Conservation (phyloP, 2,113 vertebrate genomes). For the Thomomys bottae region DNA sequence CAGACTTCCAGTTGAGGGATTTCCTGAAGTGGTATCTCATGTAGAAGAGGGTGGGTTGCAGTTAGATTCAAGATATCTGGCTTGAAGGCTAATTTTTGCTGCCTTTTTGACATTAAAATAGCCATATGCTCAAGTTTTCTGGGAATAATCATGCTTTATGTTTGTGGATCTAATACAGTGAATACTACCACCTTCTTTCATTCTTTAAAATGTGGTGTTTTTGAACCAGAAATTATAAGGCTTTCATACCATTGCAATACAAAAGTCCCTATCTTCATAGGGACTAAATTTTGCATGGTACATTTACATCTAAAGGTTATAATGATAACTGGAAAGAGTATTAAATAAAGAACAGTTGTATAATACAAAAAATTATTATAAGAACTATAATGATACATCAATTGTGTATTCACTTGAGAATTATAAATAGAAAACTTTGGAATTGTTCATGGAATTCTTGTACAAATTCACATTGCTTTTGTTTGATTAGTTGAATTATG, state of each 20-base stretch:
- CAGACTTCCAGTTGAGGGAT: not conserved
- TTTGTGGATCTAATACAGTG: not conserved
- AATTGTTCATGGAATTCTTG: slow-evolving; percentile 18
- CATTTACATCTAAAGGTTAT: not conserved
- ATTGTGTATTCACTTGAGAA: not conserved
- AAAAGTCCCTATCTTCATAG: not conserved
- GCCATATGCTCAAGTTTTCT: not conserved
- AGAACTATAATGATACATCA: not conserved
- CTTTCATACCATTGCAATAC: not conserved
- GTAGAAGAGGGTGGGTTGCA: not conserved
- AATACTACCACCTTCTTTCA: not conserved
- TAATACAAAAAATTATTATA: not conserved
- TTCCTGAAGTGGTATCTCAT: not conserved
- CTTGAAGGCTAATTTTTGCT: not conserved
- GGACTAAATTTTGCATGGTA: not conserved
- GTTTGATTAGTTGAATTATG: not conserved
- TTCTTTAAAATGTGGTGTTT: not conserved
- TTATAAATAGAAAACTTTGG: not conserved
- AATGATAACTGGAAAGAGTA: not conserved
- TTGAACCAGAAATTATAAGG: not conserved
- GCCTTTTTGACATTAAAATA: not conserved
- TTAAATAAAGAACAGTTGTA: not conserved
- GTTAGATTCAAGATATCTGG: not conserved
- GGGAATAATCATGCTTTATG: not conserved
- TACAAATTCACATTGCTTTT: not conserved